phyloP scores from a whole-genome alignment of 2,888 invertebrate species.

The Drosophila fungiperda region DNA sequence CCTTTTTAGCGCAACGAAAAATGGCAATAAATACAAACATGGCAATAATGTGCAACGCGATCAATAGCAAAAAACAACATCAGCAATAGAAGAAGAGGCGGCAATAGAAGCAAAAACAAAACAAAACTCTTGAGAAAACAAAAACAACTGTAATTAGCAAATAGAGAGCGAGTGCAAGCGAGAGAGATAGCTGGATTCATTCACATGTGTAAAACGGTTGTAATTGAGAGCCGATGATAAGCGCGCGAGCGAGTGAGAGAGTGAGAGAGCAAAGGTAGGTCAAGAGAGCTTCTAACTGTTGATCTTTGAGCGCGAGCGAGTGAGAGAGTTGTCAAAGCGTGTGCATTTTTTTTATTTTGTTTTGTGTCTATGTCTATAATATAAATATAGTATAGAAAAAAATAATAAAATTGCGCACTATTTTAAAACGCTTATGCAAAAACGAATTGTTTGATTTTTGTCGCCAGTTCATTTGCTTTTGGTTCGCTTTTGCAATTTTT shows the following conservation, averaged over 20 bases:
- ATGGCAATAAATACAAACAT: constrained; percentile 79
- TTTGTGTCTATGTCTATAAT: constrained; percentile 23
- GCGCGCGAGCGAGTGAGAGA: constrained; percentile 18
- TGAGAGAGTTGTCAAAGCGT: constrained; percentile 46
- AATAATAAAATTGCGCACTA: constrained; percentile 80
- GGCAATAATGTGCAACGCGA: constrained; percentile 74
- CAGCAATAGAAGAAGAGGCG: neutral
- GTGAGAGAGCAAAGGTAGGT: constrained; percentile 1
- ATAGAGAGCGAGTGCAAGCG: constrained; percentile 1
- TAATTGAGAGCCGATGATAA: constrained; percentile 66
- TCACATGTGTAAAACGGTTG: constrained; percentile 69
- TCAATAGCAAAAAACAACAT: constrained; percentile 57
- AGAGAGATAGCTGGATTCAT: constrained; percentile 21
- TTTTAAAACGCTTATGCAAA: constrained; percentile 77
- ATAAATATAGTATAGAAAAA: constrained; percentile 70
- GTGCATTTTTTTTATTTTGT: constrained; percentile 31
- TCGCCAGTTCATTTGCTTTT: constrained; percentile 24
- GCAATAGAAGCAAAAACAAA: constrained; percentile 40
- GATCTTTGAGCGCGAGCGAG: constrained; percentile 22
- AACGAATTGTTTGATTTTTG: constrained; percentile 54
- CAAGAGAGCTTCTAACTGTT: constrained; percentile 29
- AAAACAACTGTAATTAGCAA: constrained; percentile 66
- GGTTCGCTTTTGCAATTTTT: constrained; percentile 19
- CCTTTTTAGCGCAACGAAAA: constrained; percentile 64
- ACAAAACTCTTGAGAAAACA: constrained; percentile 46